These are phyloP conservation scores for Erynnis tages DNA, from an alignment of 2,888 invertebrate genomes.

Conservation along the genomic window DNA sequence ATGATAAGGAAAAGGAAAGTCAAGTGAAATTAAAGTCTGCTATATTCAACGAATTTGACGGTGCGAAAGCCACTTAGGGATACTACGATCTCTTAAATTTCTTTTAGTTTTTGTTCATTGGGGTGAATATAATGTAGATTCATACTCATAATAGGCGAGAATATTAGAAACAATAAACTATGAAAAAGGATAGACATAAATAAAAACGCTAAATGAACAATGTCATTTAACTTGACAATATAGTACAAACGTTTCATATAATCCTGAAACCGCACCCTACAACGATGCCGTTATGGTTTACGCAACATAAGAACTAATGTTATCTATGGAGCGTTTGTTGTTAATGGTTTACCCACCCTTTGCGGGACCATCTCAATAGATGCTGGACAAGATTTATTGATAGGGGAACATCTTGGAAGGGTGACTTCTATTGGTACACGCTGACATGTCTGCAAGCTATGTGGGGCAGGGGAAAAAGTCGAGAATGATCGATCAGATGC, in stretches of 20 bases:
- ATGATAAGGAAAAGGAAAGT: too few relatives aligned
- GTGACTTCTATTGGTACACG: constrained; percentile 31
- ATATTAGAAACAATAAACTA: neutral
- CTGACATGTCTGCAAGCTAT: constrained; percentile 4
- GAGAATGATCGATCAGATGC: too few relatives aligned
- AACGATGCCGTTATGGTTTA: constrained; percentile 48
- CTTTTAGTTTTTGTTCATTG: too few relatives aligned
- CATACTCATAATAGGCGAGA: too few relatives aligned
- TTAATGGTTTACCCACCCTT: constrained; percentile 53
- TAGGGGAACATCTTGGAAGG: constrained; percentile 36
- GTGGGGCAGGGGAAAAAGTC: too few relatives aligned
- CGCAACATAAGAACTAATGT: constrained; percentile 51
- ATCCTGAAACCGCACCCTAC: constrained; percentile 32
- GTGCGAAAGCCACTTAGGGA: too few relatives aligned
- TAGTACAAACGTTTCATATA: neutral
- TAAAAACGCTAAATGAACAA: neutral
- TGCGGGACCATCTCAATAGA: constrained; percentile 44
- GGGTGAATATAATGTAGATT: too few relatives aligned
- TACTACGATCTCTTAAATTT: too few relatives aligned
- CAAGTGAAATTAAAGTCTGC: too few relatives aligned
- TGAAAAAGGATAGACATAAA: neutral
- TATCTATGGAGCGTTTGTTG: constrained; percentile 50
- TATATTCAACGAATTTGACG: too few relatives aligned
- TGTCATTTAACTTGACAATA: neutral
- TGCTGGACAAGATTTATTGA: constrained; percentile 46